Base-by-base conservation (phyloP, 2,888 invertebrate genomes). In the Ochropacha duplaris region DNA sequence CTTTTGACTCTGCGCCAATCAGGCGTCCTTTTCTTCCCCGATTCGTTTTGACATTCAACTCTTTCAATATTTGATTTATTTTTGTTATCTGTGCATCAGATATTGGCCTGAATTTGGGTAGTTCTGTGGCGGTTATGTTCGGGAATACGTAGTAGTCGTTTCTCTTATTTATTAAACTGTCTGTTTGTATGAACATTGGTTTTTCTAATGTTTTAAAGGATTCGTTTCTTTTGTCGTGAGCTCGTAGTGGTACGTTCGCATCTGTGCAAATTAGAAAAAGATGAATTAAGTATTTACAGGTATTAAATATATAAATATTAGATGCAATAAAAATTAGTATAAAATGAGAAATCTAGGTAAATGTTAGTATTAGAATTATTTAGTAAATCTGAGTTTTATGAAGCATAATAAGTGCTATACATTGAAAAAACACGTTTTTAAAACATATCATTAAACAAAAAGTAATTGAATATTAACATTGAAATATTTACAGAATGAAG, bases 161-260 rank as follows among this genome's bases (percentile, higher is more conserved):
- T 71, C 88, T 70, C 74, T 84, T 87, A 51, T 36, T 36, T 5
- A 79, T 64, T 54, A 72, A 54, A 51, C 79, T 60, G 5, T 79
- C 81, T 0, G 87, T 91, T 65, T 90, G 91, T 68, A 92, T 71
- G 64, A 92, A 92, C 92, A 92, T 92, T 0, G 91, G 92, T 76
- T 90, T 92, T 69, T 80, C 71, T 61, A 81, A 72, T 49, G 19
- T 44, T 6, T 19, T 44, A 9, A 39, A 5, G 16, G 44, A 44
- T 19, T 44, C 44, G 9, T 72, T 76, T 16, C 22, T 52, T 19
- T n/a, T 31, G 73, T 73, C 72, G 68, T 59, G 88, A 90, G 90
- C 90, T 87, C 88, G 91, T 83, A 85, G 89, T 87, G 79, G 87
- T 69, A 82, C 90, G 87, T 81, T 88, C 90, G 87, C 91, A 92